Percentiles rank a stretch among this genome's conserved stretches.
Evolutionary conservation across 2,888 invertebrate species (phyloP).

Genomic region (Amphimallon solstitiale): DNA sequence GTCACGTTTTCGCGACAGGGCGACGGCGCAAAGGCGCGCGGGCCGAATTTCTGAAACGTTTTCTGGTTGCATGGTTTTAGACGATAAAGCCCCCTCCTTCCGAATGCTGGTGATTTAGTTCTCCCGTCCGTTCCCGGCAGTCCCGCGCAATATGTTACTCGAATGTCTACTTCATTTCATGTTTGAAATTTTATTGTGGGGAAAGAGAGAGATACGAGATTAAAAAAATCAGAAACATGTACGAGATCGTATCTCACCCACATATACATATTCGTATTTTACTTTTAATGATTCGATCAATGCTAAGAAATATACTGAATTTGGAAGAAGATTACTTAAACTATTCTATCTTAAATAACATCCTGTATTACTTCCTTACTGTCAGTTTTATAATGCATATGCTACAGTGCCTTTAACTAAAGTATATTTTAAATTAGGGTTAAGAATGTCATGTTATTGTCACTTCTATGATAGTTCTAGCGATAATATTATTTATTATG

Average conservation of each 20-base stretch:
- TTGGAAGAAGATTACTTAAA: too few species aligned
- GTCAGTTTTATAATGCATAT: too few species aligned
- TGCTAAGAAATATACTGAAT: too few species aligned
- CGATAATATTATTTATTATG: too few species aligned
- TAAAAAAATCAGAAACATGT: background rate
- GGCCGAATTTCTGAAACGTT: constrained; percentile 30
- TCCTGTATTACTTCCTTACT: too few species aligned
- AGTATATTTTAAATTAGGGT: too few species aligned
- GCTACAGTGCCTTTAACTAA: too few species aligned
- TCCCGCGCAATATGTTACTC: constrained; percentile 29
- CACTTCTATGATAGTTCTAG: too few species aligned
- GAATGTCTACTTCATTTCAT: constrained; percentile 17
- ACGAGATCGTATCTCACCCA: constrained; percentile 6
- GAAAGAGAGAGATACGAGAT: background rate
- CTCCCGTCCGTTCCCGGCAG: constrained; percentile 27
- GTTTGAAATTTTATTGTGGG: constrained; percentile 24
- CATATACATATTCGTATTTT: background rate
- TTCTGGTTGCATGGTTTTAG: constrained; percentile 31
- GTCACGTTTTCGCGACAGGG: constrained; percentile 24
- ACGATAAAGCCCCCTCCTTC: constrained; percentile 28
- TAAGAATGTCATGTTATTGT: too few species aligned
- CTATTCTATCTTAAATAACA: too few species aligned
- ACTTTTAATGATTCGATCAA: constrained; percentile 23
- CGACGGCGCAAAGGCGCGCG: background rate
- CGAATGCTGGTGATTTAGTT: constrained; percentile 25